Conservation (phyloP, 2,888 invertebrate genomes). For the Celastrina argiolus region DNA sequence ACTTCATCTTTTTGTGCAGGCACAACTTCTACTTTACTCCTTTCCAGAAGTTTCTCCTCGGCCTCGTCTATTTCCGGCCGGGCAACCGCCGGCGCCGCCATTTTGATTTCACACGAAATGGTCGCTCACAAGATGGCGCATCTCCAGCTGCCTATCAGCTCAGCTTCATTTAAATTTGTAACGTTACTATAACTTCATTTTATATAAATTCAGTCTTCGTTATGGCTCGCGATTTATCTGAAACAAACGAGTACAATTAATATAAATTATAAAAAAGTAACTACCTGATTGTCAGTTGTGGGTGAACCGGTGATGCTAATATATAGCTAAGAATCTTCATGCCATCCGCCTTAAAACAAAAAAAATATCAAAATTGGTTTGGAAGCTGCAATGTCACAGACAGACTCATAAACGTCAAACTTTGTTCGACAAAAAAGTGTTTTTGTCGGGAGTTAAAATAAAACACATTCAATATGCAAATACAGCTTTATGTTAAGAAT, state of each 20-base stretch:
- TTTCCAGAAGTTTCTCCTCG: conserved; percentile 55
- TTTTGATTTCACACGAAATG: conserved; percentile 45
- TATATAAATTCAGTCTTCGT: conserved; percentile 44
- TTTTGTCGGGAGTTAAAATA: too few species aligned
- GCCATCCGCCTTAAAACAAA: too few species aligned
- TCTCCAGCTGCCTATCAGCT: conserved; percentile 26
- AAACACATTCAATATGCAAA: too few species aligned
- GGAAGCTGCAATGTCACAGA: too few species aligned
- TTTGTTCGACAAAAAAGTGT: too few species aligned
- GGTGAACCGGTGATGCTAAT: too few species aligned
- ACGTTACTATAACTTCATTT: conserved; percentile 40
- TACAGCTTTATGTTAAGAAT: too few species aligned
- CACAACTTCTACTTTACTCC: conserved; percentile 46
- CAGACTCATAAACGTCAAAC: too few species aligned
- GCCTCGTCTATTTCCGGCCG: conserved; percentile 55
- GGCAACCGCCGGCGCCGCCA: conserved; percentile 52
- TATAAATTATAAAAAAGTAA: not conserved
- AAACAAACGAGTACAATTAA: conserved; percentile 33
- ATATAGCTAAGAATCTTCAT: too few species aligned
- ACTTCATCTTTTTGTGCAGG: conserved; percentile 42
- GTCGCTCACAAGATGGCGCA: conserved; percentile 39
- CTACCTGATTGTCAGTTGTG: too few species aligned
- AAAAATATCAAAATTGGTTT: too few species aligned
- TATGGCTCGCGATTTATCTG: conserved; percentile 47
- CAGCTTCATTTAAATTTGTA: conserved; percentile 31